Percentiles rank a stretch among this genome's conserved stretches.
These are phyloP conservation scores for Scolopax mira DNA, from an alignment of 2,113 vertebrate species.

Conservation along the genomic window DNA sequence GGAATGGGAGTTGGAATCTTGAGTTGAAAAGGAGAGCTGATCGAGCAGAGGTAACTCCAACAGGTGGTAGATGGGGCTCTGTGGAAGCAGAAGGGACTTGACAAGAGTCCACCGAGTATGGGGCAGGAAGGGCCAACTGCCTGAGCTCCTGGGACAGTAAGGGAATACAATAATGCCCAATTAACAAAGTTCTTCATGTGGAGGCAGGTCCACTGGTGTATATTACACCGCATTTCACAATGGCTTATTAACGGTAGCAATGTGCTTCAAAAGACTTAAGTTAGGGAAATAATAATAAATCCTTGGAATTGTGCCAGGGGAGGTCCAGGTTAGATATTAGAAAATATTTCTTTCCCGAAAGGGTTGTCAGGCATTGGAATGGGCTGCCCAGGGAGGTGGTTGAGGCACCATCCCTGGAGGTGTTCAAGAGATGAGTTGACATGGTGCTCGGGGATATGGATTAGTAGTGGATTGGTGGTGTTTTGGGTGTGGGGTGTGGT, in stretches of 20 bases:
- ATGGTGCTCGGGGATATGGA: too few relatives aligned
- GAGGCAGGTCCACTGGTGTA: not conserved
- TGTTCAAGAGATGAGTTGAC: too few relatives aligned
- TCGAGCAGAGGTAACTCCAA: not conserved
- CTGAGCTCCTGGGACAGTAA: fast-evolving
- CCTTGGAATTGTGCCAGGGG: not conserved
- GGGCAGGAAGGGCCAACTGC: not conserved
- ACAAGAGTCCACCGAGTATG: fast-evolving
- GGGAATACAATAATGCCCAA: not conserved
- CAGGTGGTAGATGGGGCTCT: not conserved
- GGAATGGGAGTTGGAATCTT: not conserved
- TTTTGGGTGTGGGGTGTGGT: too few relatives aligned
- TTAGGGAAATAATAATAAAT: not conserved
- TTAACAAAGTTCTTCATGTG: not conserved
- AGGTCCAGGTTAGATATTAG: too few relatives aligned
- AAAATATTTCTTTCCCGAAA: too few relatives aligned
- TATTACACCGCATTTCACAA: not conserved
- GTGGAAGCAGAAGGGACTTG: not conserved
- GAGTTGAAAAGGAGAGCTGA: not conserved
- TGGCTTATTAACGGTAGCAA: not conserved
- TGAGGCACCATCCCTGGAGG: too few relatives aligned
- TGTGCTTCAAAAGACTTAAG: not conserved
- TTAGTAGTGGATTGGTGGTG: too few relatives aligned
- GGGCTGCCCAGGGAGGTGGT: too few relatives aligned
- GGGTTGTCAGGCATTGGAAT: too few relatives aligned